These are phyloP conservation scores for Phyllopteryx taeniolatus DNA, from an alignment of 2,113 vertebrate species.

Conservation along the genomic window DNA sequence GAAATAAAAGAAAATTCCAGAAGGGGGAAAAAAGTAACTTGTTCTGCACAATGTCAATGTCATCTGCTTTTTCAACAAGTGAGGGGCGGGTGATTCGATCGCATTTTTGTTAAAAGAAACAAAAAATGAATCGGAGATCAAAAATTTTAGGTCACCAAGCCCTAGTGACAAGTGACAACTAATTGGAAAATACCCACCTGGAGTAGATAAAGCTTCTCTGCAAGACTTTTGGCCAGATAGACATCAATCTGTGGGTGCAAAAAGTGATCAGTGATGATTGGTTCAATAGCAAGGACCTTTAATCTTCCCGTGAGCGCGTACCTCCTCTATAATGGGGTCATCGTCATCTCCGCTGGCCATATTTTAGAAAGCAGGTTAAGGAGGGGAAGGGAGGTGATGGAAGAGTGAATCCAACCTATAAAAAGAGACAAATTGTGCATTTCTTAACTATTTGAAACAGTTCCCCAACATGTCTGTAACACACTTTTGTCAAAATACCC, in stretches of 20 bases:
- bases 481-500: no score
- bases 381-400: constrained; percentile 19
- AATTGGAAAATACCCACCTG: constrained; percentile 76
- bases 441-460: background rate
- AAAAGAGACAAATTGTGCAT: constrained; percentile 8
- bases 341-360: constrained; percentile 99
- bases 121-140: background rate
- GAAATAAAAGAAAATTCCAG: no score
- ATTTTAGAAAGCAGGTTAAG: constrained; percentile 57
- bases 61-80: no score
- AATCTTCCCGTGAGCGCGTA: constrained; percentile 40
- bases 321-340: constrained; percentile 97
- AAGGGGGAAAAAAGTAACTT: no score
- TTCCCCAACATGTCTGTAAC: no score
- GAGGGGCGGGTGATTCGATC: no score
- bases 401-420: constrained; percentile 46
- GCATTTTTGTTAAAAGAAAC: background rate
- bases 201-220: constrained; percentile 94
- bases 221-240: constrained; percentile 92
- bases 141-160: no score
- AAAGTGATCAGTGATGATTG: background rate
- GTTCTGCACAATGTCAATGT: no score
- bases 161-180: background rate
- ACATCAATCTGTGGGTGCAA: constrained; percentile 83
- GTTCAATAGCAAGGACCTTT: background rate